Evolutionary conservation across 1,140 invertebrate species (phyloP), one percentile per base, ranked within the genome.

Genomic region (Diachasma alloeum): DNA sequence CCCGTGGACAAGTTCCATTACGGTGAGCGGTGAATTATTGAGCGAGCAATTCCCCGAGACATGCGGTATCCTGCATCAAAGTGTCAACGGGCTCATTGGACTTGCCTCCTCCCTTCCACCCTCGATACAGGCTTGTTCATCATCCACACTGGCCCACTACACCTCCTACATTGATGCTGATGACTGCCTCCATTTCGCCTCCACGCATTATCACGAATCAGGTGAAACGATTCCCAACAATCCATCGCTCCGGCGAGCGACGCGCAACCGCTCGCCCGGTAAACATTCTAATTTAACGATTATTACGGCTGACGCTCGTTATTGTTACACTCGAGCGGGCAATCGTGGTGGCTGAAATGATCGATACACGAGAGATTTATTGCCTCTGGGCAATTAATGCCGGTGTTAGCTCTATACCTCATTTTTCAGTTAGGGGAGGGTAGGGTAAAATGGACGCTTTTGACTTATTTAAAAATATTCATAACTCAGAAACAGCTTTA

Each of bases 51-150:
- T 88, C 81, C 84, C 81, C 75, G 77, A 78, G 81, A 86, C 81
- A 82, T 83, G 83, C 80, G 83, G 81, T 79, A 77, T 75, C 79
- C 82, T 83, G 84, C 80, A 83, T 84, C 83, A 83, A 83, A 84
- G 86, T 87, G 86, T 88, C 88, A 87, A 87, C 88, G 82, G 82
- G 83, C 85, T 87, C 85, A 87, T 88, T 86, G 87, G 83, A 83
- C 78, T 79, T 80, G 79, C 81, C 83, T 31, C 53, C 5, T 26
- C 10, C 19, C 10, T 1, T 73, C 39, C 39, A 11, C 24, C 37
- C 31, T 39, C 19, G 42, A 11, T 72, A 13, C 36, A 24, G 13
- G 15, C 53, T 59, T 59, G 8, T 24, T 59, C 17, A 22, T 59
- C 24, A 59, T 59, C 4, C 31, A 31, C 31, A 6, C 31, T 31